Conservation (phyloP, 2,888 invertebrate species). For the Cancer borealis region DNA sequence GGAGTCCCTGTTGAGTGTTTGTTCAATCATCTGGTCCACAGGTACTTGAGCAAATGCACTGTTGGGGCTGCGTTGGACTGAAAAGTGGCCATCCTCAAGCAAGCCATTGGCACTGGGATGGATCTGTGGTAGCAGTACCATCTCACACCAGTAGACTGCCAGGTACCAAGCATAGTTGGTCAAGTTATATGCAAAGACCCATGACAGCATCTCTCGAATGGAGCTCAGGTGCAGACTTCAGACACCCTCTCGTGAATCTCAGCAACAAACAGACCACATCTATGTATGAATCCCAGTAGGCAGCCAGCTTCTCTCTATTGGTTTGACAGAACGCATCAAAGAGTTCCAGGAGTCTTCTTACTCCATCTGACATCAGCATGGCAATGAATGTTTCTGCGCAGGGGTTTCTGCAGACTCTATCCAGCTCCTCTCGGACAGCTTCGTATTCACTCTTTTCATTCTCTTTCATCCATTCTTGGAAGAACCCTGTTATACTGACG, state of each 20-base stretch:
- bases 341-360: not conserved
- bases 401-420: not conserved
- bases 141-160: not conserved
- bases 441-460: not conserved
- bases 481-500: not conserved
- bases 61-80: not conserved
- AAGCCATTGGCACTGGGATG: not conserved
- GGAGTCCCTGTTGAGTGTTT: not conserved
- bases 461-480: conserved; percentile 11
- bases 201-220: not conserved
- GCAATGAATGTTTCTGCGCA: not conserved
- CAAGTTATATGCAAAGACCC: not conserved
- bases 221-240: not conserved
- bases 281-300: not conserved
- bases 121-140: not conserved
- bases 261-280: not conserved
- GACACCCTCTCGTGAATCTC: not conserved
- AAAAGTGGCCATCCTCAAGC: not conserved
- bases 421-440: not conserved
- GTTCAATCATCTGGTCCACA: conserved; percentile 11
- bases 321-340: not conserved
- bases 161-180: not conserved
- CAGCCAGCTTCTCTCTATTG: not conserved
- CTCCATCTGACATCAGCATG: not conserved
- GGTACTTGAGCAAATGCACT: not conserved